Evolutionary conservation across 1,140 invertebrate species (phyloP).

Genomic region (Drepana arcuata): DNA sequence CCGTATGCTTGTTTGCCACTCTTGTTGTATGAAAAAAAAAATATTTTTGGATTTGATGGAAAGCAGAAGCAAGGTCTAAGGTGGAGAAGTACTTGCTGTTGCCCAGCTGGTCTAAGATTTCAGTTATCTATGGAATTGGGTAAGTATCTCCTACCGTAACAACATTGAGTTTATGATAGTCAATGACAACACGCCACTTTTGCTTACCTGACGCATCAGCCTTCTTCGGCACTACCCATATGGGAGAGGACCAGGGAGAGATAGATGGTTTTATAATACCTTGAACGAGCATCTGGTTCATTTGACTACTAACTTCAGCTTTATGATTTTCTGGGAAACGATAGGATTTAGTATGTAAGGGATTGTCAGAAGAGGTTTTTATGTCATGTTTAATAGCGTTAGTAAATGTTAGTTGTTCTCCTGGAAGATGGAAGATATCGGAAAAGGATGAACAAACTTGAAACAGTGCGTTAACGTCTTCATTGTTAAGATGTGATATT

Average conservation of each 20-base stretch:
- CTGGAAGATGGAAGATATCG: neutral
- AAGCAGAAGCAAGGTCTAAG: neutral
- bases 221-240: constrained; percentile 5
- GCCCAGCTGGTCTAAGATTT: neutral
- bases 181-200: neutral
- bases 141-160: neutral
- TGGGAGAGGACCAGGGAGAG: constrained; percentile 2
- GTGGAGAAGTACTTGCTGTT: neutral
- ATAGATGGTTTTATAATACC: constrained; percentile 3
- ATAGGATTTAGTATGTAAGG: constrained; percentile 3
- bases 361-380: neutral
- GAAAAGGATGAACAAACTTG: neutral
- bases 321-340: constrained; percentile 6
- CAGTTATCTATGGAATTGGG: neutral
- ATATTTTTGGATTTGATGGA: neutral
- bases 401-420: neutral
- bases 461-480: neutral
- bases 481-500: neutral
- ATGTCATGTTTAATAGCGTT: constrained; percentile 1
- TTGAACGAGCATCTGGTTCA: constrained; percentile 3
- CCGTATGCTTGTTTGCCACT: neutral
- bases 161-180: no score
- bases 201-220: neutral
- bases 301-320: constrained; percentile 2
- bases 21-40: no score